Conservation (phyloP, 2,888 invertebrate genomes). For the Conus canariensis region DNA sequence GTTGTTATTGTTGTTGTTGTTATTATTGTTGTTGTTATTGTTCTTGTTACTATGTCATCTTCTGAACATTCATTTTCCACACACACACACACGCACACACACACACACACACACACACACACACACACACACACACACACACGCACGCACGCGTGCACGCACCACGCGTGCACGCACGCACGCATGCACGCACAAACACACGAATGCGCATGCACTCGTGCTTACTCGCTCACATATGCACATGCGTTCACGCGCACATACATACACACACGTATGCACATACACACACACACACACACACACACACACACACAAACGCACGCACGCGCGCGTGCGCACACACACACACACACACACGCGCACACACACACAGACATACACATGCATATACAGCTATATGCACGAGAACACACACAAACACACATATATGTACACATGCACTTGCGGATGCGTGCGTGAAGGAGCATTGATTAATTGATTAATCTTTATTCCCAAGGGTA, state of each 20-base stretch:
- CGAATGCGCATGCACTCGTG: not conserved
- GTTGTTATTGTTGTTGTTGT: no score
- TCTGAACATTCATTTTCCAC: not conserved
- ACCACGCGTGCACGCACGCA: not conserved
- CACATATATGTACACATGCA: not conserved
- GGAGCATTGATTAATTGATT: no score
- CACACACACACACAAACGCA: not conserved
- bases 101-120: conserved; percentile 32
- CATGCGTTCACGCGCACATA: no score
- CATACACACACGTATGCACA: not conserved
- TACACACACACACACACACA: not conserved
- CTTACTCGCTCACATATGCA: no score
- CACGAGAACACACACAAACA: conserved; percentile 12
- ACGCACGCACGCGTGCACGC: not conserved
- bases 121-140: conserved; percentile 21
- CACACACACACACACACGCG: not conserved
- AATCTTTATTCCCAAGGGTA: no score
- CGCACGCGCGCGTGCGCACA: not conserved
- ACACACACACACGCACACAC: conserved; percentile 15
- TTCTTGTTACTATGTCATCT: not conserved
- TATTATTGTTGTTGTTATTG: no score
- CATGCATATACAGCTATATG: not conserved
- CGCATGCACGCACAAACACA: not conserved
- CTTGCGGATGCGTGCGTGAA: not conserved
- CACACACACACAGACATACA: not conserved